Evolutionary conservation across 2,113 vertebrate species (phyloP), one percentile per base, ranked within the genome.

Genomic region (Anguilla japonica): DNA sequence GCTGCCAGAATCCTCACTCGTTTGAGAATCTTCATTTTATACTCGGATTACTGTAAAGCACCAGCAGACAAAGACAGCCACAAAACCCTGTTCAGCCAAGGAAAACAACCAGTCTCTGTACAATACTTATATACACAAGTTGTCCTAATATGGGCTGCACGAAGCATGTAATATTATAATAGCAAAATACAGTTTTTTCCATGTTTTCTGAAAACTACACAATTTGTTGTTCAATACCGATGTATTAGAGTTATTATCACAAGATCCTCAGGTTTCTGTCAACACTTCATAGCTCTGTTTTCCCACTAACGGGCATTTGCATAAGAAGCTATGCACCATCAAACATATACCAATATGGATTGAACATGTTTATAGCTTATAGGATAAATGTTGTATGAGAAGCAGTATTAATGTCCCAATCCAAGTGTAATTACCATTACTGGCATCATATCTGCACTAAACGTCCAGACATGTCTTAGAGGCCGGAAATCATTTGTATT

Each of bases 11-110:
- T 75, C 88, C 81, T 90, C 87, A 87, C 80, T 89, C 87, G 82
- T 92, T 85, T 89, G 87, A 87, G 83, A 91, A 88, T 92, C 92
- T 90, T 89, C 87, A 89, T 91, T 92, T 92, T 90, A 88, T 79
- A 63, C 85, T 87, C 89, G 86, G 91, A 92, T 93, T 83, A 88
- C 89, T 91, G 90, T 89, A 86, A 85, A 84, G 75, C 80, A 88
- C 67, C 85, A 90, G 87, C 88, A 88, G 86, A 86, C 53, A 88
- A 53, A 84, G 82, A 82, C 83, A 57, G 41, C 22, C 83, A 87
- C 53, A 87, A 16, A 50, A 6, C 40, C 22, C 29, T 43, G 16
- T 34, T 46, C 20, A 41, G 20, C 79, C 41, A 50, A 20, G 9
- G 81, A 90, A 83, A 89, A 60, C 53, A n/a, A 86, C 60, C 75